phyloP scores from a whole-genome alignment of 2,888 invertebrate species.

The Melanostoma scalare region DNA sequence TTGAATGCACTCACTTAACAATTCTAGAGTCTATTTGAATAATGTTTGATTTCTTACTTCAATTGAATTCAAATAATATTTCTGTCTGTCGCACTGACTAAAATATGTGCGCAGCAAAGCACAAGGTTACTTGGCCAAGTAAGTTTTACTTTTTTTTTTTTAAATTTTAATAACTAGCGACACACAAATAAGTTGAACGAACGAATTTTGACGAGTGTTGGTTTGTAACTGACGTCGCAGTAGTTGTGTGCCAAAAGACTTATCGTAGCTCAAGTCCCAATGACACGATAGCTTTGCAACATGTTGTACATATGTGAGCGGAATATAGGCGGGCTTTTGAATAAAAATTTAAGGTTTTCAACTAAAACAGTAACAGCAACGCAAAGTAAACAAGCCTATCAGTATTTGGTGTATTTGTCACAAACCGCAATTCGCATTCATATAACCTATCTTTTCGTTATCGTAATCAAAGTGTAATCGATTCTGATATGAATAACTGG shows the following conservation, averaged over 20 bases:
- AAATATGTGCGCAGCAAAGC: slow-evolving; percentile 10
- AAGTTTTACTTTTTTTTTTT: slow-evolving; percentile 11
- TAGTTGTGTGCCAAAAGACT: slow-evolving; percentile 38
- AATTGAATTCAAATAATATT: slow-evolving; percentile 13
- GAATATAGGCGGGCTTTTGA: slow-evolving; percentile 54
- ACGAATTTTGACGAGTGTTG: slow-evolving; percentile 68
- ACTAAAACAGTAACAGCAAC: background rate
- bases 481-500: slow-evolving; percentile 20
- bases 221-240: slow-evolving; percentile 51
- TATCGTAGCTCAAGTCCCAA: slow-evolving; percentile 11
- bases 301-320: slow-evolving; percentile 40
- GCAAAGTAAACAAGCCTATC: slow-evolving; percentile 9
- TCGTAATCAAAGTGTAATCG: background rate
- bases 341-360: slow-evolving; percentile 36
- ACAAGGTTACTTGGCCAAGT: slow-evolving; percentile 52
- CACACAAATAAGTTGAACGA: slow-evolving; percentile 58
- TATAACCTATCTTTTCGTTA: background rate
- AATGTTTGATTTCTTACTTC: slow-evolving; percentile 26
- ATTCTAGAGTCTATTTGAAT: slow-evolving; percentile 9
- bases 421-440: background rate
- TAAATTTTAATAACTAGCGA: slow-evolving; percentile 6
- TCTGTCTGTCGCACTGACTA: slow-evolving; percentile 30
- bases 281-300: slow-evolving; percentile 4
- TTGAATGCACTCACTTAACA: slow-evolving; percentile 5
- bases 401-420: slow-evolving; percentile 3